Percentiles rank a stretch among this genome's conserved stretches.
These are phyloP conservation scores for Hyposmocoma kahamanoa DNA, from an alignment of 1,140 invertebrate species.

Conservation along the genomic window DNA sequence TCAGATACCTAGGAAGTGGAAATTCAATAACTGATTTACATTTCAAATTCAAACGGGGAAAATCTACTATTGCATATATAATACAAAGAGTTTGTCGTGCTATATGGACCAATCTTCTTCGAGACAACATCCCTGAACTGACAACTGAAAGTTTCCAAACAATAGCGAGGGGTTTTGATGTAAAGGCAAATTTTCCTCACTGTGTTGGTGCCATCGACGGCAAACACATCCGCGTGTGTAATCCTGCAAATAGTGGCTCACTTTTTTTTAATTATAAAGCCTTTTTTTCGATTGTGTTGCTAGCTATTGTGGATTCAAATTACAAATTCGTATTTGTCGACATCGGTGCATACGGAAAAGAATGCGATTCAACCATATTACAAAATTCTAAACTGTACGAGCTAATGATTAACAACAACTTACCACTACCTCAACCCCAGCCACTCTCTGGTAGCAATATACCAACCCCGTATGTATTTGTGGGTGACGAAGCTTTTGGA, in stretches of 20 bases:
- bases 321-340: slow-evolving; percentile 8
- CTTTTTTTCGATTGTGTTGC: slow-evolving; percentile 6
- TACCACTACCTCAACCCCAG: slow-evolving; percentile 8
- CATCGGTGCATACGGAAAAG: slow-evolving; percentile 8
- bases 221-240: slow-evolving; percentile 4
- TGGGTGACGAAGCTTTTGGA: background rate
- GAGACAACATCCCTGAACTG: slow-evolving; percentile 2
- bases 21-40: slow-evolving; percentile 8
- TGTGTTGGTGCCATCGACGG: background rate
- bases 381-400: slow-evolving; percentile 9
- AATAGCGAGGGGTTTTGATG: slow-evolving; percentile 5
- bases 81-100: slow-evolving; percentile 6
- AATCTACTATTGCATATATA: slow-evolving; percentile 7
- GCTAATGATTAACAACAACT: slow-evolving; percentile 7
- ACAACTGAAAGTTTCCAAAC: slow-evolving; percentile 4
- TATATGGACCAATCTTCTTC: slow-evolving; percentile 7
- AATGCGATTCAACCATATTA: slow-evolving; percentile 8
- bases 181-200: background rate
- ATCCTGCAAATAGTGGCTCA: slow-evolving; percentile 7
- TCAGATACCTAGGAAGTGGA: slow-evolving; percentile 7
- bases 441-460: slow-evolving; percentile 8
- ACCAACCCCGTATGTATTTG: slow-evolving; percentile 4
- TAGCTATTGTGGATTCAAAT: slow-evolving; percentile 2
- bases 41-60: slow-evolving; percentile 8
- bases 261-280: slow-evolving; percentile 9